These are phyloP conservation scores for Epinephelus fuscoguttatus DNA, from an alignment of 2,113 vertebrate genomes.

Conservation along the genomic window DNA sequence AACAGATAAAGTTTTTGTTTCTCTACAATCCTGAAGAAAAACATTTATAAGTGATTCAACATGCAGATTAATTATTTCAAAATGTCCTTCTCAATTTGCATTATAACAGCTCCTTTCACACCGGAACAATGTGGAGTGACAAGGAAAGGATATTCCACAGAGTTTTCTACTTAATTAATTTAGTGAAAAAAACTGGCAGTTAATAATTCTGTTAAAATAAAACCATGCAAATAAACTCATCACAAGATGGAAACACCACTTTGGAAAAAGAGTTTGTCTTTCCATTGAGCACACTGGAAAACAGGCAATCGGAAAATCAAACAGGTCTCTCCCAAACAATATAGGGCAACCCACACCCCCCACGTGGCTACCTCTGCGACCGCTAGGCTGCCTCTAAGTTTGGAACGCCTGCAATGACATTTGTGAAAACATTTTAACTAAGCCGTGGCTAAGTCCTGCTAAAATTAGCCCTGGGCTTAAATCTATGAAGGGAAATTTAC, in stretches of 20 bases:
- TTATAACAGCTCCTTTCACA: neutral
- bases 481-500: slow-evolving; percentile 57
- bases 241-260: slow-evolving; percentile 33
- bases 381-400: slow-evolving; percentile 12
- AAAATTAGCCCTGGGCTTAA: slow-evolving; percentile 73
- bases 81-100: neutral
- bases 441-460: slow-evolving; percentile 61
- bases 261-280: neutral
- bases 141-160: neutral
- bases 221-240: slow-evolving; percentile 22
- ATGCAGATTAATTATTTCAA: neutral
- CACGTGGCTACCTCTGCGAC: neutral
- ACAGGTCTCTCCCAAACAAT: slow-evolving; percentile 53
- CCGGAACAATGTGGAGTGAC: neutral
- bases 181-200: neutral
- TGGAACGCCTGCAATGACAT: slow-evolving; percentile 46
- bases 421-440: slow-evolving; percentile 38
- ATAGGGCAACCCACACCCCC: slow-evolving; percentile 17
- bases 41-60: neutral
- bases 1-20: neutral
- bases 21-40: slow-evolving; percentile 2
- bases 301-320: slow-evolving; percentile 47
- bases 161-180: neutral
- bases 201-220: neutral
- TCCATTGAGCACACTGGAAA: slow-evolving; percentile 45